phyloP scores from a whole-genome alignment of 2,888 invertebrate genomes.

The Eristalis tenax region DNA sequence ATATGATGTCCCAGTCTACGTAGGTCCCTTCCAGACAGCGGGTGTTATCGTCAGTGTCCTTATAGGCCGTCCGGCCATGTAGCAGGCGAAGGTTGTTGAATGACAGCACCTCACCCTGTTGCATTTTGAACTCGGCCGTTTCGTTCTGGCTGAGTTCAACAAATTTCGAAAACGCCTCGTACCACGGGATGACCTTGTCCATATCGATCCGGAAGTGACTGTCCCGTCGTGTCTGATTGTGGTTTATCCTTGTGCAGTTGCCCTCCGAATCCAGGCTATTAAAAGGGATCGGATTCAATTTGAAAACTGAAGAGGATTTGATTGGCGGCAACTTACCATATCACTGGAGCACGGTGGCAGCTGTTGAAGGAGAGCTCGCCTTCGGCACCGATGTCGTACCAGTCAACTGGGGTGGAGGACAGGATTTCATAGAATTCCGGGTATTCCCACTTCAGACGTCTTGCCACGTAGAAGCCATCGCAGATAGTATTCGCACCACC shows the following conservation, averaged over 20 bases:
- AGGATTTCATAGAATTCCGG: constrained; percentile 84
- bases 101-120: constrained; percentile 85
- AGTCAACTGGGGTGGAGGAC: constrained; percentile 85
- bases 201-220: constrained; percentile 84
- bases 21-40: constrained; percentile 87
- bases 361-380: constrained; percentile 84
- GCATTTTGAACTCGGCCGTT: constrained; percentile 85
- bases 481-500: constrained; percentile 87
- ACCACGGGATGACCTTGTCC: constrained; percentile 85
- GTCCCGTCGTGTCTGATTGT: constrained; percentile 88
- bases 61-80: constrained; percentile 87
- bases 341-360: constrained; percentile 84
- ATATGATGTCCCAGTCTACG: constrained; percentile 89
- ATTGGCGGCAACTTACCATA: constrained; percentile 81
- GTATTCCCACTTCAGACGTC: constrained; percentile 83
- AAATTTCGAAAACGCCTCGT: constrained; percentile 86
- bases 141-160: constrained; percentile 84
- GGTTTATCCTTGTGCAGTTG: constrained; percentile 84
- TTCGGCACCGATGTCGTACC: constrained; percentile 87
- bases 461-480: constrained; percentile 86
- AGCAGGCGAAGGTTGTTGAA: constrained; percentile 88
- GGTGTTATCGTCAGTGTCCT: constrained; percentile 82
- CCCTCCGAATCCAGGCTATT: constrained; percentile 80
- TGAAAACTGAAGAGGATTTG: too few species aligned
- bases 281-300: background rate